Base-by-base conservation (phyloP, 2,888 invertebrate species). In the Cryptosula pallasiana region DNA sequence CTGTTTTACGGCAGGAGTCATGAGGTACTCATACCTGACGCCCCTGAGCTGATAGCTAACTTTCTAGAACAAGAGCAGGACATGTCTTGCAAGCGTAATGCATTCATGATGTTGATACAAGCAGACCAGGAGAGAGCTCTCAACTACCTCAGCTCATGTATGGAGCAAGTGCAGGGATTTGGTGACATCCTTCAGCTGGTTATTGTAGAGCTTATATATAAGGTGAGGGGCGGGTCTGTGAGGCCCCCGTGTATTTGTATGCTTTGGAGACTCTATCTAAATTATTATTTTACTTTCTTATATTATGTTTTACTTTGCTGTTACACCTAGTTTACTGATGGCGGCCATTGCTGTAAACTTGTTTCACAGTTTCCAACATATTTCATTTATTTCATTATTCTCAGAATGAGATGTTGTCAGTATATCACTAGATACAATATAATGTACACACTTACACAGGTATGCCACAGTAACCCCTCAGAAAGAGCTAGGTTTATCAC, bases 41-140 rank as follows among this genome's bases (percentile, higher is more conserved):
- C 97, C 0, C 99, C 99, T 0, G 99, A 99, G 84, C 86, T 98
- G 75, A 92, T 99, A 73, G 94, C 94, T 1, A 92, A 90, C 77
- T 96, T 96, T 86, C 87, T 99, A 78, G 97, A 98, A 80, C 90
- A 91, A 0, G 99, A 99, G 81, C 96, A 98, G 84, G 99, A 99
- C 82, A 97, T 98, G 92, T 96, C 96, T 0, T 99, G 99, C 87
- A 95, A 98, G 85, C 88, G 99, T 74, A 99, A 99, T 85, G 99
- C 99, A 0, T 99, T 99, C 86, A 90, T 99, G 76, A 99, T 99
- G 98, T 87, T 99, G 57, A 88, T 99, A 29, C 98, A 99, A 82
- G 97, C 96, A 0, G 97, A 99, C 84, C 87, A 88, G 86, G 95
- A 94, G 78, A 88, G 93, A 57, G 99, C 99, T 0, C 87, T 99